These are phyloP conservation scores for Rhabdomys pumilio DNA, from an alignment of 2,797 vertebrate species.

Conservation along the genomic window DNA sequence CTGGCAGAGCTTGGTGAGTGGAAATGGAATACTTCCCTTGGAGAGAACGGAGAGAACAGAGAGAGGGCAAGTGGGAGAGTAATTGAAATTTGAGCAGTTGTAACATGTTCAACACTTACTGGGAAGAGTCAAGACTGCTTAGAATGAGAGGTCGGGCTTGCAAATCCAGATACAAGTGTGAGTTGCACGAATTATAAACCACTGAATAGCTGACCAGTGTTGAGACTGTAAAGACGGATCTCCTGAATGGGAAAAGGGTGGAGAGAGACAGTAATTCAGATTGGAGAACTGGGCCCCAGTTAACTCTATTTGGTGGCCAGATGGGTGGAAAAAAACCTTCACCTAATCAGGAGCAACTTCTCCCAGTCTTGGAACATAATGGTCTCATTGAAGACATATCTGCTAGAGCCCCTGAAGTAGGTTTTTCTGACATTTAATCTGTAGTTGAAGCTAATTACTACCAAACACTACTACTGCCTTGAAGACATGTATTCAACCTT, in stretches of 20 bases:
- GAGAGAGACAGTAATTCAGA: neutral
- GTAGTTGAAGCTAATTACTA: neutral
- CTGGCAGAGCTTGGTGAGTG: neutral
- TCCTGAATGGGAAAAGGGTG: neutral
- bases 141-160: neutral
- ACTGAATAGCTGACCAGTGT: neutral
- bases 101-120: neutral
- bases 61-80: neutral
- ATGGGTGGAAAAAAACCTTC: neutral
- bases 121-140: neutral
- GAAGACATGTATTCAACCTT: neutral
- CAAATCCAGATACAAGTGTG: neutral
- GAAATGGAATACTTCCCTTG: neutral
- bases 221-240: neutral
- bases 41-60: neutral
- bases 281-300: neutral
- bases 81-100: neutral
- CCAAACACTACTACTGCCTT: neutral
- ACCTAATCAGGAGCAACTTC: neutral
- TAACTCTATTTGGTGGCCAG: neutral
- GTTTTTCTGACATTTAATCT: neutral
- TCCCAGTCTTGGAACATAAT: neutral
- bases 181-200: neutral
- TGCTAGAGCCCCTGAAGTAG: too few relatives aligned
- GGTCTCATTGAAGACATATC: neutral